Percentiles rank a stretch among this genome's conserved stretches.
phyloP scores from a whole-genome alignment of 2,888 invertebrate genomes.

The Lottia gigantea region DNA sequence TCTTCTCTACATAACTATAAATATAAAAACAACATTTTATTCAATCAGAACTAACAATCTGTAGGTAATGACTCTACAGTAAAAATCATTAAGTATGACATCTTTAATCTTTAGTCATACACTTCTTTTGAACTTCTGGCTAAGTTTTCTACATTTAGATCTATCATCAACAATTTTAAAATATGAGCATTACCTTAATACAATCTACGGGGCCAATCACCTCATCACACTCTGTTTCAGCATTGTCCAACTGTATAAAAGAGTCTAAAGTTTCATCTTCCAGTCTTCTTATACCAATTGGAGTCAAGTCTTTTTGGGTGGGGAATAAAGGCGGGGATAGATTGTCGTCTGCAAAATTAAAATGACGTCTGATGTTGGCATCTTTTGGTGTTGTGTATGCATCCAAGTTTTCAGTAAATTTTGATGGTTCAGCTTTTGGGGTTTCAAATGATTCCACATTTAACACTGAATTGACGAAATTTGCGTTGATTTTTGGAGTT shows the following conservation, averaged over 20 bases:
- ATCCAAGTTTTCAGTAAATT: background rate
- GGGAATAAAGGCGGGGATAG: constrained; percentile 13
- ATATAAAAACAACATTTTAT: background rate
- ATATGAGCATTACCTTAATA: background rate
- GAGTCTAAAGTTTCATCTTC: background rate
- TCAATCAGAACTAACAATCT: no score
- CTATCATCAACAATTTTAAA: no score
- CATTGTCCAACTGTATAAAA: background rate
- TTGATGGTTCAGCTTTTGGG: background rate
- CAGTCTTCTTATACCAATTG: background rate
- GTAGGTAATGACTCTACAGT: no score
- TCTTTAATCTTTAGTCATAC: no score
- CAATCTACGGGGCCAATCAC: background rate
- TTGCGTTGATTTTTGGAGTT: constrained; percentile 13
- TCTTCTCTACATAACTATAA: constrained; percentile 29
- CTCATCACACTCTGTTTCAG: background rate
- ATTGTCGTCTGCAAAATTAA: constrained; percentile 2
- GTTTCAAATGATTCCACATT: background rate
- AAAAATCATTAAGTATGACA: no score
- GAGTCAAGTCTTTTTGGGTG: constrained; percentile 1
- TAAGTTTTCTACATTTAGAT: no score
- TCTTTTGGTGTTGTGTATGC: constrained; percentile 3
- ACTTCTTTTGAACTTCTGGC: no score
- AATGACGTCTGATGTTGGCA: background rate
- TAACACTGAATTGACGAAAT: background rate